These are phyloP conservation scores for Ophioninae sp. DNA, from an alignment of 2,888 invertebrate species.

Conservation along the genomic window DNA sequence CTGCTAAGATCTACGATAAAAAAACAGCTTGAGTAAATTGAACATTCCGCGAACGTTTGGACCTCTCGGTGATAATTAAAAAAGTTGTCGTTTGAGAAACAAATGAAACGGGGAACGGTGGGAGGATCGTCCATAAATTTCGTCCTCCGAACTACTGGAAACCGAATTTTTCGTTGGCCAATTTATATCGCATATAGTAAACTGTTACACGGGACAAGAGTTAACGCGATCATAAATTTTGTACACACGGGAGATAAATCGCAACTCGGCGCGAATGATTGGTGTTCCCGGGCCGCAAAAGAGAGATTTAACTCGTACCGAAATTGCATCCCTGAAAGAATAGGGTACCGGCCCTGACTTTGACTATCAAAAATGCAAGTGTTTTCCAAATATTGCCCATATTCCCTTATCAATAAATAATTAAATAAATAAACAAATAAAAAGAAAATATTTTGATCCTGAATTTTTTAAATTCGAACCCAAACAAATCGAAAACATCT, in stretches of 20 bases:
- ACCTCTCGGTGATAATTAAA: background rate
- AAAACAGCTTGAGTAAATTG: background rate
- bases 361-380: background rate
- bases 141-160: background rate
- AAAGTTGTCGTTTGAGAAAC: background rate
- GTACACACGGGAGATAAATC: conserved; percentile 13
- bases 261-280: conserved; percentile 21
- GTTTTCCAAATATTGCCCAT: background rate
- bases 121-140: background rate
- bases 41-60: background rate
- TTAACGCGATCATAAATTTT: conserved; percentile 21
- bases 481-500: too few species aligned
- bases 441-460: too few species aligned
- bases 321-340: background rate
- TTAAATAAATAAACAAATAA: too few species aligned
- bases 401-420: background rate
- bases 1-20: too few species aligned
- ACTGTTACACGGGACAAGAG: conserved; percentile 13
- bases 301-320: conserved; percentile 12
- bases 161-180: conserved; percentile 9
- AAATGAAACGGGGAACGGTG: background rate
- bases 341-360: background rate
- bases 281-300: conserved; percentile 16
- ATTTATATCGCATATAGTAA: conserved; percentile 6
- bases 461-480: too few species aligned